Evolutionary conservation across 2,113 vertebrate species (phyloP).

Genomic region (Microcebus tavaratra): DNA sequence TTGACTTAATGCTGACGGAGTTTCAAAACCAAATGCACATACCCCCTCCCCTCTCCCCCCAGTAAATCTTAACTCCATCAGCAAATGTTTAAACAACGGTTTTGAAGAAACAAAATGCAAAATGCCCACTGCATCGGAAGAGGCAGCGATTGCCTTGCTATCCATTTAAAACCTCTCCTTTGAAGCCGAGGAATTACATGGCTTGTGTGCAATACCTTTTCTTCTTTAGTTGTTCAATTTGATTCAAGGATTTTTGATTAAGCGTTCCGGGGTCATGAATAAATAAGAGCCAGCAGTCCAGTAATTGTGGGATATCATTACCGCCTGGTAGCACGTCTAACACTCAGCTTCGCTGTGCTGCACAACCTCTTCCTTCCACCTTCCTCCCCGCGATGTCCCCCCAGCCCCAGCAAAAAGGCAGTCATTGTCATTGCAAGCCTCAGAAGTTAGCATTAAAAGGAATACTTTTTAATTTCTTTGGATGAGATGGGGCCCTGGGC

Average conservation of each 20-base stretch:
- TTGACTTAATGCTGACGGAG: not conserved
- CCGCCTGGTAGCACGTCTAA: conserved; percentile 84
- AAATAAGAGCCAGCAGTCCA: conserved; percentile 83
- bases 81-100: conserved; percentile 74
- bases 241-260: conserved; percentile 87
- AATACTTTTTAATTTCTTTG: conserved; percentile 98
- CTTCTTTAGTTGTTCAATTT: conserved; percentile 84
- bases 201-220: conserved; percentile 84
- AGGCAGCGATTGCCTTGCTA: conserved; percentile 37
- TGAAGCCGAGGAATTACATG: conserved; percentile 74
- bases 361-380: conserved; percentile 85
- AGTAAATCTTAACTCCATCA: conserved; percentile 47
- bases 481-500: conserved; percentile 89
- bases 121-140: conserved; percentile 52
- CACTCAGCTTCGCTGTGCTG: conserved; percentile 84
- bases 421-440: conserved; percentile 89
- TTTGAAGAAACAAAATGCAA: conserved; percentile 45
- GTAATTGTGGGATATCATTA: conserved; percentile 84
- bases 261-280: conserved; percentile 85
- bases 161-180: conserved; percentile 53
- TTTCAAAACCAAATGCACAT: not conserved
- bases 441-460: conserved; percentile 94
- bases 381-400: conserved; percentile 65
- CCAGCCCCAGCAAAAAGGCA: conserved; percentile 63
- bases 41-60: rapidly evolving